Evolutionary conservation across 1,140 invertebrate genomes (phyloP).

Genomic region (Ceratina calcarata): DNA sequence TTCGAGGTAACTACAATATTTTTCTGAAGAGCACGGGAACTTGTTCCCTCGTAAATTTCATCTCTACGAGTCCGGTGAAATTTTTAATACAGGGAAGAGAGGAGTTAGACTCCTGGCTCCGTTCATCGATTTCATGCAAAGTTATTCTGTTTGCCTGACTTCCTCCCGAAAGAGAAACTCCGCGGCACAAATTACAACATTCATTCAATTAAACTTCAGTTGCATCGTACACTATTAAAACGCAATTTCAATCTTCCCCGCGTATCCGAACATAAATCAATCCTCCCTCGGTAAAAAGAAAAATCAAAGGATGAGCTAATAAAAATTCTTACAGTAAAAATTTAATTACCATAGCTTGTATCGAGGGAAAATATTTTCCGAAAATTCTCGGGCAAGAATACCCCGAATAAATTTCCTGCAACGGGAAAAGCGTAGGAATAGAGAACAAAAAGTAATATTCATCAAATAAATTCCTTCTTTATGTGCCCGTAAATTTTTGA

Average conservation of each 20-base stretch:
- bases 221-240: conserved; percentile 42
- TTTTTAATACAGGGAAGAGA: conserved; percentile 34
- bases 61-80: conserved; percentile 25
- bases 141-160: conserved; percentile 49
- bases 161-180: conserved; percentile 47
- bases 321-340: neutral
- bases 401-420: neutral
- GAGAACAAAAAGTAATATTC: neutral
- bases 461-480: neutral
- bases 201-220: conserved; percentile 51
- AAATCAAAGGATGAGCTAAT: neutral
- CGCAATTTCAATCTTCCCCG: conserved; percentile 34
- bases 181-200: conserved; percentile 45
- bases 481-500: neutral
- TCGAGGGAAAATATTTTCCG: neutral
- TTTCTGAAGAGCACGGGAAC: conserved; percentile 21
- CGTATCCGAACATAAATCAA: conserved; percentile 21
- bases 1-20: conserved; percentile 2
- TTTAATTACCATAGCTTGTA: neutral
- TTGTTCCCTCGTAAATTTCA: conserved; percentile 41
- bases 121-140: conserved; percentile 52
- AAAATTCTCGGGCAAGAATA: neutral
- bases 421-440: neutral
- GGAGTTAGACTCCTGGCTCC: conserved; percentile 25
- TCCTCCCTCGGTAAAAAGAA: neutral